These are phyloP conservation scores for Scalopus aquaticus DNA, from an alignment of 2,113 vertebrate species.

Conservation along the genomic window DNA sequence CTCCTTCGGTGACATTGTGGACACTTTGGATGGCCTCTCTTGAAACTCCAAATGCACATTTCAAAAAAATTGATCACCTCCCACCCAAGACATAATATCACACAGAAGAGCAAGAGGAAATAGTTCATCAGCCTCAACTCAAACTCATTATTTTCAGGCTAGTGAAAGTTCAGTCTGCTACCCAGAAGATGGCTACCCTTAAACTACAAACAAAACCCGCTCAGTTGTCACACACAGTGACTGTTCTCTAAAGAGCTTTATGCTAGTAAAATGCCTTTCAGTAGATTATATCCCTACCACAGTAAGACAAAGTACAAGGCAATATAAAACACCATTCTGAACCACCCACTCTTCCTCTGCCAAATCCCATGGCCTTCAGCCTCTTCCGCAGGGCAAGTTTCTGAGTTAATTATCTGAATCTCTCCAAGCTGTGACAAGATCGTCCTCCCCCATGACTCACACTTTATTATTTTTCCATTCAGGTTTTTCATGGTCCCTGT, in stretches of 20 bases:
- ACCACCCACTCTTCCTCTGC: neutral
- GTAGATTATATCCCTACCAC: neutral
- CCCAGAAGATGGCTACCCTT: neutral
- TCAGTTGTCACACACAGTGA: neutral
- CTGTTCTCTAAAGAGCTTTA: neutral
- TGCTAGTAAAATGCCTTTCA: neutral
- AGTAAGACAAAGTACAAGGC: neutral
- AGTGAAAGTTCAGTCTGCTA: neutral
- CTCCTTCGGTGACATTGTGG: constrained; percentile 36
- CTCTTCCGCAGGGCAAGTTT: neutral
- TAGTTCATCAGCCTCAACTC: neutral
- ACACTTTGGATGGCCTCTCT: constrained; percentile 18
- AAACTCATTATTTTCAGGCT: neutral
- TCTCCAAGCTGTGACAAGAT: neutral
- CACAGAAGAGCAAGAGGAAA: neutral
- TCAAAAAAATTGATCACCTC: neutral
- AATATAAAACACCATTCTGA: neutral
- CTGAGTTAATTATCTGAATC: constrained; percentile 27
- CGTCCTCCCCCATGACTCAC: neutral
- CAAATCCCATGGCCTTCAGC: neutral
- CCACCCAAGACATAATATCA: neutral
- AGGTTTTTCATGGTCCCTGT: neutral
- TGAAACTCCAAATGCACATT: neutral
- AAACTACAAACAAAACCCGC: neutral
- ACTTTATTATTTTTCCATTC: constrained; percentile 48